phyloP scores from a whole-genome alignment of 2,888 invertebrate species.

The Malacosoma neustria region DNA sequence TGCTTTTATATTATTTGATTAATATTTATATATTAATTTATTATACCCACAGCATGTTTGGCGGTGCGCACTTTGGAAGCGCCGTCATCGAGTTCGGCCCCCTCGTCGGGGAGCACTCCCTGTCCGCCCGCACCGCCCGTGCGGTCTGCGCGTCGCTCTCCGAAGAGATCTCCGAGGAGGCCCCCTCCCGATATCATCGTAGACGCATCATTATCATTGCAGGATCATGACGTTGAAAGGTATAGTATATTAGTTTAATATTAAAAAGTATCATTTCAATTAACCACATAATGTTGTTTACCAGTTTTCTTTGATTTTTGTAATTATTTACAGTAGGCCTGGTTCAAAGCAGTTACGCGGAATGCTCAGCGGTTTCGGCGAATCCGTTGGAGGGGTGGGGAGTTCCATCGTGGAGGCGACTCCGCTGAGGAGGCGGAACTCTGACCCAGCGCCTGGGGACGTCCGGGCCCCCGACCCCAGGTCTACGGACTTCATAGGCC shows the following conservation, averaged over 20 bases:
- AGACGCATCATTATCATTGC: slow-evolving; percentile 47
- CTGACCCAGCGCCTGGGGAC: slow-evolving; percentile 79
- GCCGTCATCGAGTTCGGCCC: not conserved
- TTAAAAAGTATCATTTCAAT: no score
- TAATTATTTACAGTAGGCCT: no score
- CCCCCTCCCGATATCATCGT: slow-evolving; percentile 53
- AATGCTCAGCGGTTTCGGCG: not conserved
- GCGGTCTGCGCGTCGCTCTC: slow-evolving; percentile 50
- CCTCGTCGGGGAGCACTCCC: slow-evolving; percentile 7
- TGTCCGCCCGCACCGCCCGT: slow-evolving; percentile 59
- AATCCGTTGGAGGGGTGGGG: slow-evolving; percentile 19
- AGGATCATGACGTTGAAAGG: slow-evolving; percentile 45
- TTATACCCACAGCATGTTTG: slow-evolving; percentile 1
- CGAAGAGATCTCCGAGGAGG: slow-evolving; percentile 38
- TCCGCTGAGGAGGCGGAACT: slow-evolving; percentile 80
- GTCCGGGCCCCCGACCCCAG: slow-evolving; percentile 68
- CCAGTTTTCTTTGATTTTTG: no score
- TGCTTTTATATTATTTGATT: no score
- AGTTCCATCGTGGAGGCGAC: slow-evolving; percentile 46
- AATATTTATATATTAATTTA: no score
- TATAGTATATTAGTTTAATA: slow-evolving; percentile 6
- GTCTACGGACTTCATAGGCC: slow-evolving; percentile 71
- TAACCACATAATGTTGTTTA: no score
- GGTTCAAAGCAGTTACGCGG: not conserved
- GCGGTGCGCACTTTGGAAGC: slow-evolving; percentile 1